phyloP scores from a whole-genome alignment of 2,888 invertebrate genomes.

The Coleophora deauratella region DNA sequence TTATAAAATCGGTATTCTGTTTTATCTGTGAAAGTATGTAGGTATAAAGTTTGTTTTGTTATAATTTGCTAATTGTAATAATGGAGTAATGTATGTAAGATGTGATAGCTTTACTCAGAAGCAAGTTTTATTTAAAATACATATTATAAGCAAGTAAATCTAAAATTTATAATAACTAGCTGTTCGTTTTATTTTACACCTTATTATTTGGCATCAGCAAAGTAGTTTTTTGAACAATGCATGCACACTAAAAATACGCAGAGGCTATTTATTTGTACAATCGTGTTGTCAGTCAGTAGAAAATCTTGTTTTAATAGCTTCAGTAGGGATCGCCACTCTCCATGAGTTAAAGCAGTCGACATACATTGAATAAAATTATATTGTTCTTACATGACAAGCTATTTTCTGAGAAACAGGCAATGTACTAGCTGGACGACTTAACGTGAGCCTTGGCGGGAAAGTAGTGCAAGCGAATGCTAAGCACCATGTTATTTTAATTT shows the following conservation, averaged over 20 bases:
- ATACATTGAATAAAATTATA: no score
- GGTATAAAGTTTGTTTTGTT: conserved; percentile 57
- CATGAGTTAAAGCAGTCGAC: no score
- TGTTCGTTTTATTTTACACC: conserved; percentile 61
- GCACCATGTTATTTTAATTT: no score
- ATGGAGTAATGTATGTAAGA: conserved; percentile 51
- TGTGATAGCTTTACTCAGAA: conserved; percentile 72
- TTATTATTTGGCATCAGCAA: conserved; percentile 28
- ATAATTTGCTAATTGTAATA: conserved; percentile 50
- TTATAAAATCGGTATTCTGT: conserved; percentile 29
- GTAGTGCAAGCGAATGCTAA: no score
- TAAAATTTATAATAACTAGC: conserved; percentile 49
- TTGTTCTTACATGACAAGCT: no score
- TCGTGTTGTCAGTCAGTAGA: no score
- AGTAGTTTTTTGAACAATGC: conserved; percentile 26
- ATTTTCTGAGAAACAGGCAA: no score
- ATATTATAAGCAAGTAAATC: conserved; percentile 43
- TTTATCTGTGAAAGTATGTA: conserved; percentile 56
- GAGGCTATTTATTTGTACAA: no score
- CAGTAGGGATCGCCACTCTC: no score
- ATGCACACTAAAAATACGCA: conserved; percentile 16
- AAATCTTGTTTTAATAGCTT: no score
- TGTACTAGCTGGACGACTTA: no score
- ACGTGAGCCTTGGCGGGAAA: no score
- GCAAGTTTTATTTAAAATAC: conserved; percentile 64